Evolutionary conservation across 2,113 vertebrate species (phyloP), one percentile per base, ranked within the genome.

Genomic region (Nerophis lumbriciformis): DNA sequence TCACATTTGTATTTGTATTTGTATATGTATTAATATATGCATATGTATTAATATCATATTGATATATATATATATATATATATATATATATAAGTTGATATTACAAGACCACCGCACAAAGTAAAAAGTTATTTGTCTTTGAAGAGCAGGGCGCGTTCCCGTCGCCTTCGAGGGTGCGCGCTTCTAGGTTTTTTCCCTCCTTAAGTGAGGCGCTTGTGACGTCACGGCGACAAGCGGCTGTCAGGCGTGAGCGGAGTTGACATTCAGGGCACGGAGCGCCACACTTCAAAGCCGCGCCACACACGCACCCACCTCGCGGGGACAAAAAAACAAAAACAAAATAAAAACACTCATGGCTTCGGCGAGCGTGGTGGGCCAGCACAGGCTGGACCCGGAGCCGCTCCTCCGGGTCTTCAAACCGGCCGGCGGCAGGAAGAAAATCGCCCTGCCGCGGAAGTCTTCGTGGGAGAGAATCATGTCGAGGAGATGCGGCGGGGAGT

Each of bases 301-400:
- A 64, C 59, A n/a, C 19, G 48, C 73, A 58, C 38, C 55, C 35
- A 3, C 45, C 10, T 8, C 13, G 39, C 14, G 37, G 8, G 55
- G 11, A 19, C 49, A 77, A 28, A 28, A 28, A 28, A 1, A 28
- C n/a, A n/a, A n/a, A 28, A 28, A 28, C 28, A 28, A 28, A 28
- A 28, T 3, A 28, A 28, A 28, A 28, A 28, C 28, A 28, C 28
- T 73, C 73, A 94, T 95, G 93, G 93, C 92, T 72, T 91, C 90
- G 6, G 88, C 85, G 51, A 90, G 90, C 53, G 72, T 93, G 55
- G 89, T 91, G 68, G 89, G 83, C 69, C 91, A 85, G 82, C 88
- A 89, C 47, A 80, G 81, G 5, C 73, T 90, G 71, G 90, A 91
- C 35, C 71, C 84, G 49, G 91, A 92, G 39, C 84, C 88, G 35